phyloP scores from a whole-genome alignment of 1,140 invertebrate species.

The Philaenus spumarius region DNA sequence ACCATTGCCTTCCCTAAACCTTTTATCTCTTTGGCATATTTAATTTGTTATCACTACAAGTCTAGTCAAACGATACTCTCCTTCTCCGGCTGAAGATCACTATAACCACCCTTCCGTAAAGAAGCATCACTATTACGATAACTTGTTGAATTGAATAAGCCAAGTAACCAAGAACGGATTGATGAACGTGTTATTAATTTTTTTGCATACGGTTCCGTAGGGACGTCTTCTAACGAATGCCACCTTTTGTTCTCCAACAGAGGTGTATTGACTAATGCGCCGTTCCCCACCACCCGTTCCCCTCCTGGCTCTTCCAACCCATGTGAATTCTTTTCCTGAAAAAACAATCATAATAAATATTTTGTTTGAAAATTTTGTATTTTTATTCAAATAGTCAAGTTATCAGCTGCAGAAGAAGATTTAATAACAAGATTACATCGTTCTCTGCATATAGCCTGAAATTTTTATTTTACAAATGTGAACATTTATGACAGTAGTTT shows the following conservation, averaged over 20 bases:
- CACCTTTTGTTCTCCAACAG: conserved; percentile 55
- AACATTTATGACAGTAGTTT: no score
- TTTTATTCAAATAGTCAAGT: no score
- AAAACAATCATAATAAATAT: no score
- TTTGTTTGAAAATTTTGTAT: no score
- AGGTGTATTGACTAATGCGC: conserved; percentile 42
- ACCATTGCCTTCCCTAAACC: no score
- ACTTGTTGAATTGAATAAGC: conserved; percentile 57
- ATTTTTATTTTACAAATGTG: no score
- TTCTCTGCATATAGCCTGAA: no score
- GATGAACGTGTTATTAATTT: conserved; percentile 38
- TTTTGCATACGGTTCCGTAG: conserved; percentile 43
- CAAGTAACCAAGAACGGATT: conserved; percentile 58
- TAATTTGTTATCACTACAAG: no score
- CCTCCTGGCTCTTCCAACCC: conserved; percentile 36
- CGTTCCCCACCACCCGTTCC: conserved; percentile 39
- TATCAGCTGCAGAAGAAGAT: no score
- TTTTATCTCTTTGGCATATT: no score
- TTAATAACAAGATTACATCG: no score
- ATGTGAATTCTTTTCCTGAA: no score
- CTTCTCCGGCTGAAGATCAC: conserved; percentile 44
- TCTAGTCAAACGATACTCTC: conserved; percentile 44
- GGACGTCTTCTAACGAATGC: conserved; percentile 60
- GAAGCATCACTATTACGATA: conserved; percentile 55
- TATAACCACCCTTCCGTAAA: conserved; percentile 47